These are phyloP conservation scores for Tigriopus japonicus DNA, from an alignment of 1,140 invertebrate species.

Conservation along the genomic window DNA sequence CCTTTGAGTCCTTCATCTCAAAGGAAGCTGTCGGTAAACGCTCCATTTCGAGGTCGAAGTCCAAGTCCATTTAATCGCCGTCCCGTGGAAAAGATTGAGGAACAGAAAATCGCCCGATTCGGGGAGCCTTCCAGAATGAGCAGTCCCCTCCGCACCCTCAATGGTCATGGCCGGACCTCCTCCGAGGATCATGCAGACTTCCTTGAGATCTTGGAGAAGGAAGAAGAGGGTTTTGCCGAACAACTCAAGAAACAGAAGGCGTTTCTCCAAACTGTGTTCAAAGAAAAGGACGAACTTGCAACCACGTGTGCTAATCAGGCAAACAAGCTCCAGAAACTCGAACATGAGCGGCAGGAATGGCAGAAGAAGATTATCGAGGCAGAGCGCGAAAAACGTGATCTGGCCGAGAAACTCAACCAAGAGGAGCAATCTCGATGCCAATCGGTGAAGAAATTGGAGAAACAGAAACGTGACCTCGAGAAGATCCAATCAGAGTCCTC, in stretches of 20 bases:
- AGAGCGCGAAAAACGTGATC: constrained; percentile 13
- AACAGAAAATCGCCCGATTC: not conserved
- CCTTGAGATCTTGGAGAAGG: not conserved
- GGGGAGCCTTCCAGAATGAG: not conserved
- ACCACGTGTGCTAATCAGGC: not conserved
- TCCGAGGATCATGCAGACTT: not conserved
- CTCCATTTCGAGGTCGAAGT: not conserved
- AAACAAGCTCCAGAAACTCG: constrained; percentile 4
- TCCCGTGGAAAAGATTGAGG: not conserved
- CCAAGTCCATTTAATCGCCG: not conserved
- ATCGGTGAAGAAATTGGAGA: constrained; percentile 13
- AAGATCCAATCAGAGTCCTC: constrained; percentile 6
- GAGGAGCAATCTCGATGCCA: constrained; percentile 4
- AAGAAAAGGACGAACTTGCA: constrained; percentile 9
- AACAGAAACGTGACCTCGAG: constrained; percentile 9
- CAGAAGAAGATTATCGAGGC: constrained; percentile 14
- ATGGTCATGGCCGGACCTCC: not conserved
- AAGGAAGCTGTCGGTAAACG: not conserved
- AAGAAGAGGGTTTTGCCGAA: not conserved
- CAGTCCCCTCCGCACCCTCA: not conserved
- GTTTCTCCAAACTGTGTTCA: constrained; percentile 1
- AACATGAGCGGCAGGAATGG: constrained; percentile 8
- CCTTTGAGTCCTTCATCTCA: not conserved
- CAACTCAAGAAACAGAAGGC: constrained; percentile 5
- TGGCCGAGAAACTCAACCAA: not conserved